Evolutionary conservation across 2,797 vertebrate genomes (phyloP).

Genomic region (Tauraco hartlaubi): DNA sequence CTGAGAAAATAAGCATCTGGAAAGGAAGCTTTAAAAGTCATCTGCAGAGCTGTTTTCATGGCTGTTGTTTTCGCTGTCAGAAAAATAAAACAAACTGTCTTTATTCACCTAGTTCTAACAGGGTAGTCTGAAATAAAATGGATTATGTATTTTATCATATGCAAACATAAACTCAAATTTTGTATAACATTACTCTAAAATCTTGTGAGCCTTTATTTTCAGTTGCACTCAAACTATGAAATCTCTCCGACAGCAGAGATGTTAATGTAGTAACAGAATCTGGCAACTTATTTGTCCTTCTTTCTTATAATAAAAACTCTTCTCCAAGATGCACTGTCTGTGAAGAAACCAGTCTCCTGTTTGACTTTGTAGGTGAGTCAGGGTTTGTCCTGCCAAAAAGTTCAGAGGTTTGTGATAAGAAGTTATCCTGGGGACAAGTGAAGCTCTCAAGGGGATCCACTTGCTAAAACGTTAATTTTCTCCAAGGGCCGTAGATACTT

Average conservation of each 20-base stretch:
- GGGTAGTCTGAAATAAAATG: background rate
- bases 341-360: background rate
- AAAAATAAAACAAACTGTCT: background rate
- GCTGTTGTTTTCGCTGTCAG: background rate
- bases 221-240: background rate
- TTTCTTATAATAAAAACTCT: background rate
- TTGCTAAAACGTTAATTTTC: background rate
- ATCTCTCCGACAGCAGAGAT: background rate
- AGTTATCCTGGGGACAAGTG: background rate
- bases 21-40: slow-evolving; percentile 10
- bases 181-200: background rate
- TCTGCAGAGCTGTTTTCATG: background rate
- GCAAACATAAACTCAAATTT: background rate
- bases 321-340: background rate
- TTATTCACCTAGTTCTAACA: background rate
- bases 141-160: background rate
- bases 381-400: background rate
- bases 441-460: background rate
- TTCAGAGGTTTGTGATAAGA: background rate
- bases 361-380: background rate
- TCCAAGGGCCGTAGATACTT: background rate
- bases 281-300: background rate
- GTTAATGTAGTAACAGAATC: background rate
- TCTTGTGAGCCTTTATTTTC: background rate
- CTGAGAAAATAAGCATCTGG: background rate